Evolutionary conservation across 2,888 invertebrate genomes (phyloP), one percentile per base, ranked within the genome.

Genomic region (Acleris emargana): DNA sequence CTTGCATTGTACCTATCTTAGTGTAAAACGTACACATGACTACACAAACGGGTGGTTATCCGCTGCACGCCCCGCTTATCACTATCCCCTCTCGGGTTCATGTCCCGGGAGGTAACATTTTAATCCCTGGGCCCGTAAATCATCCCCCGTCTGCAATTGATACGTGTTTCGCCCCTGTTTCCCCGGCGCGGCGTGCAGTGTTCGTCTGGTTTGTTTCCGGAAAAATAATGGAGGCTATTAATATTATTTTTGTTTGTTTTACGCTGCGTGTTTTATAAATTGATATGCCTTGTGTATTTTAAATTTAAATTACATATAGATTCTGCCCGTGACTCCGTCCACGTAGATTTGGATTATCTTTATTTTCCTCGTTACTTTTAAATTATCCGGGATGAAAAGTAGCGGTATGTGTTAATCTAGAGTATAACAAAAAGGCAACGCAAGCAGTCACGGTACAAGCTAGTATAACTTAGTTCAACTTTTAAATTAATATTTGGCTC

Each of bases 41-140:
- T 38, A 38, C 32, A 32, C 3, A 38, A 13, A 13, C 38, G 38
- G 38, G 13, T 38, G 13, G 11, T 13, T 13, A 38, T 13, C 57
- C 67, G 62, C 69, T 57, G 2, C 7, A 52, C 71, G 70, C 75
- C 64, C 64, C 69, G 67, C 72, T 54, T 52, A 17, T 25, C 51
- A 13, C 20, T 50, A 38, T 28, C 66, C 64, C 54, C 22, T 54
- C 62, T 59, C 66, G 57, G 52, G 64, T 57, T 49, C 62, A 43
- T 49, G 7, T 18, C 45, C 54, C 52, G 42, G 51, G 69, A 66
- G 58, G 70, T 70, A 78, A 80, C 80, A 73, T 86, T 87, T 87
- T 86, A 88, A 89, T 88, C 83, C 80, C 54, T 63, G 58, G 22
- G 22, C 66, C 69, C 73, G 86, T 89, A 88, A 88, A 88, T 89